phyloP scores from a whole-genome alignment of 2,113 vertebrate genomes.

The Odocoileus hemionus region DNA sequence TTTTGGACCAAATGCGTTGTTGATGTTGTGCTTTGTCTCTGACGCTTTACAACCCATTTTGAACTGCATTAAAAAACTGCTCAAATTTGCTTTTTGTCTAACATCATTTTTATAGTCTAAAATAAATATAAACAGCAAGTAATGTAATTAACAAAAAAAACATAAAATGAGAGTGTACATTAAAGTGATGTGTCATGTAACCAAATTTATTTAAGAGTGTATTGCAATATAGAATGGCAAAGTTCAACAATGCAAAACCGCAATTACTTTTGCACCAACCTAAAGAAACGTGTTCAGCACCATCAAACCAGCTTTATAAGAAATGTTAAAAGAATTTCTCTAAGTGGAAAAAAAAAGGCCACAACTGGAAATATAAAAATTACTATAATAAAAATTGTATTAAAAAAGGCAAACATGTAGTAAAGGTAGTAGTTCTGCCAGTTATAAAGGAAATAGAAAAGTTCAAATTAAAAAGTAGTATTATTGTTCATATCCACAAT shows the following conservation, averaged over 20 bases:
- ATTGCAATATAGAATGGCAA: not conserved
- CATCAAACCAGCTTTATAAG: not conserved
- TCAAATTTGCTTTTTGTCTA: not conserved
- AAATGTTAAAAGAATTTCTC: not conserved
- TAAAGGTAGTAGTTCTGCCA: not conserved
- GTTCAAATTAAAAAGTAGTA: not conserved
- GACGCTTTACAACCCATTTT: not conserved
- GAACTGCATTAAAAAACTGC: not conserved
- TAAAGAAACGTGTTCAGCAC: not conserved
- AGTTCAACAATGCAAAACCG: not conserved
- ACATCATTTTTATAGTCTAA: not conserved
- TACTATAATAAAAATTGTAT: not conserved
- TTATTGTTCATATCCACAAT: not conserved
- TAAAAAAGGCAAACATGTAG: not conserved
- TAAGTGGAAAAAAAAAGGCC: not conserved
- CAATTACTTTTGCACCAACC: not conserved
- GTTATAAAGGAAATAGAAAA: not conserved
- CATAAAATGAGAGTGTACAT: not conserved
- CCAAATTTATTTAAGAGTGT: not conserved
- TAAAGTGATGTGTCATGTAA: not conserved
- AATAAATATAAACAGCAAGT: not conserved
- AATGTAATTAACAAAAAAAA: not conserved
- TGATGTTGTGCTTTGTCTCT: not conserved
- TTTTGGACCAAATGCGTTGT: not conserved
- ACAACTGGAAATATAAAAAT: not conserved